Evolutionary conservation across 2,888 invertebrate genomes (phyloP), one percentile per base, ranked within the genome.

Genomic region (Abscondita cerata): DNA sequence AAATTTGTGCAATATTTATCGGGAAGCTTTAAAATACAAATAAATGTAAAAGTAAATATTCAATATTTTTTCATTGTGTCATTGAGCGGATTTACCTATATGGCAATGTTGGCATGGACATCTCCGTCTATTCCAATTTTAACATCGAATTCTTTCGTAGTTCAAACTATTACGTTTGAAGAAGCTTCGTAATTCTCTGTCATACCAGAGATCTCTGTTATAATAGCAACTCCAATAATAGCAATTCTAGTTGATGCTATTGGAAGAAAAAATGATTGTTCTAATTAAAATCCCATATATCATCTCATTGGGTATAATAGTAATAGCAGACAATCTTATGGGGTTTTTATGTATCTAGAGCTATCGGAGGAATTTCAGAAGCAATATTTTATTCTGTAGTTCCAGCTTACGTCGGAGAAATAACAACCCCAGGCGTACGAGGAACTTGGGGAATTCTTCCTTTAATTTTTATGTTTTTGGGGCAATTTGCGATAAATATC

Each of bases 401-500:
- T 4, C 76, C 77, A 1, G 68, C 69, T 19, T 77, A 77, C 51
- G 70, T 77, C 12, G 75, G 73, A 0, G 77, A 78, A 66, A 70
- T 77, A 13, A 57, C 73, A 15, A 70, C 73, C 3, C 77, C 77
- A 4, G 67, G 68, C 51, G 70, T 78, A 0, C 60, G 77, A 56
- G 75, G 76, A 13, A 65, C 70, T 0, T 76, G 74, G 73, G 77
- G 77, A 13, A 75, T 73, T 56, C 53, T 68, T 1, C 62, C 74
- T 63, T 70, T 72, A 5, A 65, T 74, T 15, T 54, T 58, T 19
- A 68, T 70, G 11, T 73, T 72, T 48, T 38, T 73, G 2, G 76
- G 76, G 19, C 67, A 71, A 13, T 70, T 75, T n/a, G 12, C 68
- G 3, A 70, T 73, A 31, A 76, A 85, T 78, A 81, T 84, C 74